These are phyloP conservation scores for Chelon labrosus DNA, from an alignment of 2,797 vertebrate genomes.

Conservation along the genomic window DNA sequence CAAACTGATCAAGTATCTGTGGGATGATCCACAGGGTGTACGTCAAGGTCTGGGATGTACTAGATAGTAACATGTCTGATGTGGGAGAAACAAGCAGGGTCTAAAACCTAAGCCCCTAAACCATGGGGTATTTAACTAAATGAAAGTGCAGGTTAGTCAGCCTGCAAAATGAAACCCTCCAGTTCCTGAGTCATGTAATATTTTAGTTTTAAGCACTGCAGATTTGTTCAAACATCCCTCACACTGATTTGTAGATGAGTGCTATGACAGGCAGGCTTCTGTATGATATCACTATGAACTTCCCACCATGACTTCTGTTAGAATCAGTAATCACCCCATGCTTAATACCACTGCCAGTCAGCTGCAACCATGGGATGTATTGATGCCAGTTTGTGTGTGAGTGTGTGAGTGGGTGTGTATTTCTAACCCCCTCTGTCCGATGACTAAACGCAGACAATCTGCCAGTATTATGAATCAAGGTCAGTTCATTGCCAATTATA, in stretches of 20 bases:
- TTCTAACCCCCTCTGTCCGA: not conserved
- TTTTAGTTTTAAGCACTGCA: not conserved
- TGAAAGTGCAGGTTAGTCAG: no score
- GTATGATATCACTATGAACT: not conserved
- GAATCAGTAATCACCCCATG: not conserved
- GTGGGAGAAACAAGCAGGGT: no score
- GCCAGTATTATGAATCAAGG: constrained; percentile 32
- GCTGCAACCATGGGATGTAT: not conserved
- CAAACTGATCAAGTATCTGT: no score
- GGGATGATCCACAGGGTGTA: no score
- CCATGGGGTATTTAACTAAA: no score
- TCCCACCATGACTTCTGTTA: constrained; percentile 12
- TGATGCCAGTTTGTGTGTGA: not conserved
- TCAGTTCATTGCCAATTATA: constrained; percentile 31
- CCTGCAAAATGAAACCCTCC: not conserved
- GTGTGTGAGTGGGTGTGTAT: not conserved
- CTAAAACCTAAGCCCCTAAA: no score
- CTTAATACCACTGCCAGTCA: constrained; percentile 16
- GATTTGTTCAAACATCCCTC: not conserved
- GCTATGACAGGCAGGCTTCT: no score
- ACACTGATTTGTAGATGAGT: no score
- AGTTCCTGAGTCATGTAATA: not conserved
- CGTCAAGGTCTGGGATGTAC: no score
- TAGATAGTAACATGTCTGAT: no score
- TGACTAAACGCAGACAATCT: constrained; percentile 4